These are phyloP conservation scores for Acanthornis magna DNA, from an alignment of 2,797 vertebrate species.

Conservation along the genomic window DNA sequence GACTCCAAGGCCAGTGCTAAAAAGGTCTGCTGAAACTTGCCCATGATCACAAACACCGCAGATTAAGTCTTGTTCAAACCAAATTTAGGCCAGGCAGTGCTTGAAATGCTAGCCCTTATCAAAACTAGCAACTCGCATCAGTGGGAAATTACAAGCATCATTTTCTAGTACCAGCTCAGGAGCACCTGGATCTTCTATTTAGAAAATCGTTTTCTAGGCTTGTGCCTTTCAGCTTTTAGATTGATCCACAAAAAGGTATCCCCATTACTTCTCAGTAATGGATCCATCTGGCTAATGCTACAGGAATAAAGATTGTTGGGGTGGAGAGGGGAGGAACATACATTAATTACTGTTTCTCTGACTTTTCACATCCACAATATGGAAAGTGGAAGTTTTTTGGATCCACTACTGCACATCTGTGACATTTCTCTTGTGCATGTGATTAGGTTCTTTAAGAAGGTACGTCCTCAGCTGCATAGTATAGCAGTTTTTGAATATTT, in stretches of 20 bases:
- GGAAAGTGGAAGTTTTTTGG: conserved; percentile 12
- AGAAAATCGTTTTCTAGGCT: not conserved
- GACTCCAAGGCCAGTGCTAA: conserved; percentile 1
- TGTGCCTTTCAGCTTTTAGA: conserved; percentile 33
- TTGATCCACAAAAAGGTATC: conserved; percentile 55
- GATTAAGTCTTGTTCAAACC: not conserved
- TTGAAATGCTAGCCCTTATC: not conserved
- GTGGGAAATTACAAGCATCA: not conserved
- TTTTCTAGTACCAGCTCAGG: conserved; percentile 17
- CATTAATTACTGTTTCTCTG: not conserved
- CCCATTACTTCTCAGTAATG: conserved; percentile 68
- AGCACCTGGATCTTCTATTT: not conserved
- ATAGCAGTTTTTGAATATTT: not conserved
- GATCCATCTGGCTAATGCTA: conserved; percentile 48
- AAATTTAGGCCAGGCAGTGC: not conserved
- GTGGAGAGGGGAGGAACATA: not conserved
- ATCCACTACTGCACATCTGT: conserved; percentile 70
- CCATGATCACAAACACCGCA: not conserved
- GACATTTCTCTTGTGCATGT: not conserved
- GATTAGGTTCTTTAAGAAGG: not conserved
- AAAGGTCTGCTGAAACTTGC: not conserved
- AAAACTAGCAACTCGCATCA: not conserved
- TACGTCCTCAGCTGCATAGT: conserved; percentile 38
- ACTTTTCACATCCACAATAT: not conserved
- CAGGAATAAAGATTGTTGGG: not conserved